Evolutionary conservation across 2,797 vertebrate genomes (phyloP), one percentile per base, ranked within the genome.

Genomic region (Vipera latastei): DNA sequence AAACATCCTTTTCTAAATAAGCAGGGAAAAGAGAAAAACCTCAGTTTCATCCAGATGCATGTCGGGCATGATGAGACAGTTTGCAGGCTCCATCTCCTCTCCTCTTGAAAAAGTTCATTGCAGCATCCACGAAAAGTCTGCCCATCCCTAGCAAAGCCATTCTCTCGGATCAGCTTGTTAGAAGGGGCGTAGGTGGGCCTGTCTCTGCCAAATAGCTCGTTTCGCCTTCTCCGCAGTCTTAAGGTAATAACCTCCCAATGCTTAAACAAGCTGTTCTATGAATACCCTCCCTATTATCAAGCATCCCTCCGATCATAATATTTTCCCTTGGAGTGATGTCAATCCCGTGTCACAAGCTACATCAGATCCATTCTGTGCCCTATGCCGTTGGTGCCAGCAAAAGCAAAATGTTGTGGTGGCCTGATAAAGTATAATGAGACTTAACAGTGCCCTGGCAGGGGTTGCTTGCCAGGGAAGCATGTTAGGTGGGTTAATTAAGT

Each of bases 401-500:
- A 53, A 28, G 13, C 6, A 28, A 28, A 94, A 94, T 63, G 22
- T 92, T 55, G 9, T 91, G 88, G 56, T 32, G 26, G 11, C 91
- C 94, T 94, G 86, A 63, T 90, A 94, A 92, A 86, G 89, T 87
- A 89, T 78, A 86, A 48, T 25, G 57, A 22, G 65, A 57, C 48
- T 92, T 91, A 53, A 92, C 91, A 94, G 78, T 86, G 32, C 89
- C 65, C 32, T 91, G 90, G 55, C 51, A 92, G 60, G 12, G 92
- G 83, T 59, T 11, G 73, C 94, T 95, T 89, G 91, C 90, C 92
- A 89, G 83, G 32, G 93, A 90, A 90, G 26, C 38, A 93, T 38
- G 48, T 51, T 91, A 57, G 59, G 89, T 73, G 86, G 22, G 93
- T 86, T 87, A 69, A 48, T 53, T 92, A 4, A 87, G 26, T 93